Percentiles rank a stretch among this genome's conserved stretches.
phyloP scores from a whole-genome alignment of 2,888 invertebrate species.

The Flabesymbios commensalis region DNA sequence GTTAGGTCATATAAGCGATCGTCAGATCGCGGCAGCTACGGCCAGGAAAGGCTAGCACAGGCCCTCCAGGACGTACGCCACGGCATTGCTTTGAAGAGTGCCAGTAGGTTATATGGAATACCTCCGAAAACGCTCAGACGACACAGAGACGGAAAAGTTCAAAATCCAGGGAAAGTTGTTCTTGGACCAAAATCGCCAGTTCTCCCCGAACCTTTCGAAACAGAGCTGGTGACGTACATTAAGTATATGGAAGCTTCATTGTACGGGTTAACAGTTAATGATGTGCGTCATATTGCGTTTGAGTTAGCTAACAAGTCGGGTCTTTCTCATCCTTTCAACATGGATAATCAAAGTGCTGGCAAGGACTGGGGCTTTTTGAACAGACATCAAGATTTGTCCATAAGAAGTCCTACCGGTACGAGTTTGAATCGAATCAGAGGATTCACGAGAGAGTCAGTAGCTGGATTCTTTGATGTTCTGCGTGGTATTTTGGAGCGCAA shows the following conservation, averaged over 20 bases:
- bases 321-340: constrained; percentile 25
- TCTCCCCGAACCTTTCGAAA: constrained; percentile 1
- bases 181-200: constrained; percentile 3
- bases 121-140: constrained; percentile 27
- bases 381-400: constrained; percentile 20
- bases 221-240: constrained; percentile 9
- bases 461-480: constrained; percentile 19
- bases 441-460: constrained; percentile 24
- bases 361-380: constrained; percentile 31
- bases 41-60: too few species aligned
- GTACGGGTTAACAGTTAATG: constrained; percentile 17
- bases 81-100: too few species aligned
- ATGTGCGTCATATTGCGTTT: constrained; percentile 26
- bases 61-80: too few species aligned
- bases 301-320: constrained; percentile 25
- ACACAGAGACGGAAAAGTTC: constrained; percentile 15
- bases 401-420: constrained; percentile 25
- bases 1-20: too few species aligned
- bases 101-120: too few species aligned
- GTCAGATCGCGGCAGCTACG: too few species aligned
- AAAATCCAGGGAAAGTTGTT: constrained; percentile 7
- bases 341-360: constrained; percentile 25
- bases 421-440: constrained; percentile 25
- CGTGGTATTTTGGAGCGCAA: constrained; percentile 3
- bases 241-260: constrained; percentile 20